These are phyloP conservation scores for Dolichallabes microphthalmus DNA, from an alignment of 2,113 vertebrate genomes.

Conservation along the genomic window DNA sequence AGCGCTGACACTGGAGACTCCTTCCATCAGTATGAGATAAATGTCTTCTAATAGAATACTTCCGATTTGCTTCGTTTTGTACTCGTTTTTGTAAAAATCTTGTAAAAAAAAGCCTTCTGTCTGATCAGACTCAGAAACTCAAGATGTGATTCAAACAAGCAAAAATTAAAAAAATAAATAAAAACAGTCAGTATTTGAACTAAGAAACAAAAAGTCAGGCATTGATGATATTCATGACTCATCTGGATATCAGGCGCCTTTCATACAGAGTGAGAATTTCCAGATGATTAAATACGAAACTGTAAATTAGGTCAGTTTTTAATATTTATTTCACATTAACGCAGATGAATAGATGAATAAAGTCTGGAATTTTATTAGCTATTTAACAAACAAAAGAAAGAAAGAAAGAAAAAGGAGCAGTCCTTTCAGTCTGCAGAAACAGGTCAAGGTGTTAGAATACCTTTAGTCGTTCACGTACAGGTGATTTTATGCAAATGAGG, in stretches of 20 bases:
- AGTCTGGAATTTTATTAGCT: background rate
- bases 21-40: background rate
- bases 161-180: background rate
- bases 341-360: background rate
- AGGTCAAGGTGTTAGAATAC: background rate
- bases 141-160: background rate
- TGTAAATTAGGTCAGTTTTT: background rate
- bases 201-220: background rate
- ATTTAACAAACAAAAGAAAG: too few species aligned
- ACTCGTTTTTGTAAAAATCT: background rate
- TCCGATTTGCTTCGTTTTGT: background rate
- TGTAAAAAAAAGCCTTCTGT: background rate
- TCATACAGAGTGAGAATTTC: background rate
- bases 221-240: background rate
- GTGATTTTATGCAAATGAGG: conserved; percentile 13
- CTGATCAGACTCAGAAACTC: background rate
- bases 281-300: background rate
- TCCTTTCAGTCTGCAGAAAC: background rate
- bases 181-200: background rate
- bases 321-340: background rate
- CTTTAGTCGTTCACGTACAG: background rate
- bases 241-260: background rate
- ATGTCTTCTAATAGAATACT: background rate
- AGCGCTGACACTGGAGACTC: background rate
- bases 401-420: background rate